Evolutionary conservation across 2,888 invertebrate species (phyloP).

Genomic region (Coelogynopora nodosa): DNA sequence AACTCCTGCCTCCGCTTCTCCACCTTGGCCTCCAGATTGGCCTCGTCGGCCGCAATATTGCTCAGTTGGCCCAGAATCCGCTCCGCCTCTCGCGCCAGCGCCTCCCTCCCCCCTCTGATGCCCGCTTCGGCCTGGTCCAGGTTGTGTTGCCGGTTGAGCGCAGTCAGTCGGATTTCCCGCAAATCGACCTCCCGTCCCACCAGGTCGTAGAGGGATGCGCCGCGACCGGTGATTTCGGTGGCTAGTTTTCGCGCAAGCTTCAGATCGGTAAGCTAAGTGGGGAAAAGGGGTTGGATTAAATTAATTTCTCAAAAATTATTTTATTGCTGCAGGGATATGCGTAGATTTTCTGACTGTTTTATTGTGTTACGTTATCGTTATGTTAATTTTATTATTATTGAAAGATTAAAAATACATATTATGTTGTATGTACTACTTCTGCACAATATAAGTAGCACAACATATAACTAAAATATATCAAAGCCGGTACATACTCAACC

Average conservation of each 20-base stretch:
- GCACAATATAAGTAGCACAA: too few relatives aligned
- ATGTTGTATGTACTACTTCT: too few relatives aligned
- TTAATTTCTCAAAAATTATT: background rate
- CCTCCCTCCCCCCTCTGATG: constrained; percentile 72
- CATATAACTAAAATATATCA: too few relatives aligned
- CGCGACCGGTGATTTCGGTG: constrained; percentile 82
- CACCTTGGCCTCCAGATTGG: constrained; percentile 82
- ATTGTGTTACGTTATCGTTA: too few relatives aligned
- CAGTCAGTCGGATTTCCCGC: constrained; percentile 74
- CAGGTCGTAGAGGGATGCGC: constrained; percentile 82
- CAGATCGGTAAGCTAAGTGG: constrained; percentile 71
- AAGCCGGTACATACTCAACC: too few relatives aligned
- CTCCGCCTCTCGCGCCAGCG: constrained; percentile 69
- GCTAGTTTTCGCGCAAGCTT: constrained; percentile 80
- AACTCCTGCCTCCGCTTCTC: constrained; percentile 83
- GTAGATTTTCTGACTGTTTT: too few relatives aligned
- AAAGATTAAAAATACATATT: too few relatives aligned
- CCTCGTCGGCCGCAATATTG: constrained; percentile 80
- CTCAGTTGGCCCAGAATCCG: constrained; percentile 72
- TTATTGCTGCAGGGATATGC: too few relatives aligned
- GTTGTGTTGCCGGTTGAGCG: constrained; percentile 79
- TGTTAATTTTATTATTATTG: too few relatives aligned
- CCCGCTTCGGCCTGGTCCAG: constrained; percentile 74
- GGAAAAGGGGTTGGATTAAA: background rate
- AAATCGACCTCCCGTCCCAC: constrained; percentile 82